A percentile compares a stretch with the other conserved stretches of the same genome.
These are phyloP conservation scores for Chelidonichthys spinosus DNA, from an alignment of 2,797 vertebrate species.

Conservation along the genomic window DNA sequence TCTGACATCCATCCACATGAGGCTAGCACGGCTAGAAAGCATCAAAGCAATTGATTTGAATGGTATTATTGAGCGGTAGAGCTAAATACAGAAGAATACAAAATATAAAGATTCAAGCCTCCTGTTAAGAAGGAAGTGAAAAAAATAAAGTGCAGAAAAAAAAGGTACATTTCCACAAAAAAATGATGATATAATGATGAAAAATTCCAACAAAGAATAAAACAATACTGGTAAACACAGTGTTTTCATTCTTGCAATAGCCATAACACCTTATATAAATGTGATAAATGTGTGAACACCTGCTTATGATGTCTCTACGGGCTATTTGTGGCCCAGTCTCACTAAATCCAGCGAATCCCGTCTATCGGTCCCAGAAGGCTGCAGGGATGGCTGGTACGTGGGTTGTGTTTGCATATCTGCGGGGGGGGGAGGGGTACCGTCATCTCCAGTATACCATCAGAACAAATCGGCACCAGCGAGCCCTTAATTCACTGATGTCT, in stretches of 20 bases:
- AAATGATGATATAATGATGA: not conserved
- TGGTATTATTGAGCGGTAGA: not conserved
- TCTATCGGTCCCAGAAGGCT: conserved; percentile 21
- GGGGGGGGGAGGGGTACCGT: not conserved
- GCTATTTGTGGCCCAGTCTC: conserved; percentile 34
- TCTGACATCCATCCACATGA: not conserved
- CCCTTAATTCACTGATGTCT: conserved; percentile 37
- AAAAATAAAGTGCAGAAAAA: not conserved
- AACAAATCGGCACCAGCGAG: conserved; percentile 13
- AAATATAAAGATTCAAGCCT: not conserved
- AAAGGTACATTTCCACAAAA: not conserved
- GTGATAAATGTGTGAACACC: conserved; percentile 5
- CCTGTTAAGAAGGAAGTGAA: not conserved
- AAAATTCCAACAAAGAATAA: not conserved
- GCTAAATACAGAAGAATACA: conserved; percentile 4
- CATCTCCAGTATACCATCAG: conserved; percentile 7
- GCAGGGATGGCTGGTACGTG: not conserved
- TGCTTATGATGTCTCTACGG: conserved; percentile 4
- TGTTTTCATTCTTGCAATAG: not conserved
- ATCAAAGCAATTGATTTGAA: not conserved
- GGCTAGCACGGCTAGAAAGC: not conserved
- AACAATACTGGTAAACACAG: not conserved
- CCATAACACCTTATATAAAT: not conserved
- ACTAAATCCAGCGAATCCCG: conserved; percentile 23
- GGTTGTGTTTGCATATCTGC: conserved; percentile 21